A percentile compares a stretch with the other conserved stretches of the same genome.
Evolutionary conservation across 2,113 vertebrate species (phyloP).

Genomic region (Lepidiolamprologus cunningtoni): DNA sequence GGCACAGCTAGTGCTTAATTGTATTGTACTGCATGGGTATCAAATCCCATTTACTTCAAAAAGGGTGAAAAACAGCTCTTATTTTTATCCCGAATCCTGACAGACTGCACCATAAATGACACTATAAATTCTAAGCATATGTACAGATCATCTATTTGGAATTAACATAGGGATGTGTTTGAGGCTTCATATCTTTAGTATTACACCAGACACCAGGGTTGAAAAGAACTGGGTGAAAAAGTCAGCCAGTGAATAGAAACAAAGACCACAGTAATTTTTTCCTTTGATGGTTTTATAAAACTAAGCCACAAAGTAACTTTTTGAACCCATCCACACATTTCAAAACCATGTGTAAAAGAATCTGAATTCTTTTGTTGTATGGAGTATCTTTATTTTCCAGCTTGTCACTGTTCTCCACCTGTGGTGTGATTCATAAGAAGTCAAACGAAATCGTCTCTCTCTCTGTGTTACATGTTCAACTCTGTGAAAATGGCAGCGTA

Average conservation of each 20-base stretch:
- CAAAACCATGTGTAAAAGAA: not conserved
- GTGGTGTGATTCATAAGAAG: not conserved
- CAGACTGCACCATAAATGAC: not conserved
- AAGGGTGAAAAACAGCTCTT: not conserved
- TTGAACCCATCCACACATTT: not conserved
- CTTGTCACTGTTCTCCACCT: not conserved
- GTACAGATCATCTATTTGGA: not conserved
- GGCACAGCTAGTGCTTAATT: not conserved
- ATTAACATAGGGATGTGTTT: not conserved
- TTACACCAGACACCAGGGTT: not conserved
- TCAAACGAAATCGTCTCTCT: not conserved
- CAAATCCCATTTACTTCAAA: not conserved
- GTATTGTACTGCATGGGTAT: not conserved
- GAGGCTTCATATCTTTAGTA: not conserved
- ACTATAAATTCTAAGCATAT: not conserved
- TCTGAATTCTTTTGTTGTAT: not conserved
- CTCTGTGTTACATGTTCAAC: not conserved
- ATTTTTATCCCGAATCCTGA: not conserved
- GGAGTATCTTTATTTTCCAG: not conserved
- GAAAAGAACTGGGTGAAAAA: not conserved
- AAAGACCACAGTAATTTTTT: not conserved
- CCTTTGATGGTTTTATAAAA: slow-evolving; percentile 30
- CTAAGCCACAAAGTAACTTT: not conserved
- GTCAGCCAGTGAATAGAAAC: not conserved
- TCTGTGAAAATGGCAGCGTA: not conserved